Percentiles rank a stretch among this genome's conserved stretches.
Evolutionary conservation across 2,113 vertebrate genomes (phyloP).

Genomic region (Xyrauchen texanus): DNA sequence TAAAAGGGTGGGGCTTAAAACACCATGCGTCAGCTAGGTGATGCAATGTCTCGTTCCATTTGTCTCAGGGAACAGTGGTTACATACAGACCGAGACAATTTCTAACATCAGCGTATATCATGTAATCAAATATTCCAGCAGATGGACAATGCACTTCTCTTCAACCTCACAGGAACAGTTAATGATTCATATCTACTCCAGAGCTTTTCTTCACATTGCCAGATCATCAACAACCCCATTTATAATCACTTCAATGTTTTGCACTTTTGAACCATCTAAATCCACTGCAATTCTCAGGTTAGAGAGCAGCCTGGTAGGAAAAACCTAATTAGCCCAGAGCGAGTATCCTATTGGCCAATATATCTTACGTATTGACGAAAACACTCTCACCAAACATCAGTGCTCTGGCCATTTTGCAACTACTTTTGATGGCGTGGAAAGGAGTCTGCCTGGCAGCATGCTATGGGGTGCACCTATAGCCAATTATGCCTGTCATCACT

Average conservation of each 20-base stretch:
- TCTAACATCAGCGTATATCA: background rate
- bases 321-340: background rate
- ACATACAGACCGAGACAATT: too few species aligned
- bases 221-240: constrained; percentile 8
- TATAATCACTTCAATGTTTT: constrained; percentile 6
- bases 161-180: constrained; percentile 7
- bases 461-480: constrained; percentile 12
- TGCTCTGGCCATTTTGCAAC: background rate
- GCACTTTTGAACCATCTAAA: constrained; percentile 9
- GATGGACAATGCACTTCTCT: constrained; percentile 8
- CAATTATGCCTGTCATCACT: background rate
- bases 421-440: background rate
- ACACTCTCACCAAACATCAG: background rate
- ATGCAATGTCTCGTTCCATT: too few species aligned
- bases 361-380: background rate
- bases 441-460: background rate
- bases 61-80: too few species aligned
- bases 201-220: background rate
- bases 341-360: background rate
- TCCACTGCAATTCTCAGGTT: constrained; percentile 20
- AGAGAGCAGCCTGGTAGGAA: background rate
- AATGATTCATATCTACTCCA: constrained; percentile 1
- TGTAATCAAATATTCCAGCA: constrained; percentile 38
- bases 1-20: too few species aligned
- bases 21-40: too few species aligned